Base-by-base conservation (phyloP, 2,888 invertebrate genomes). In the Callimorpha dominula region DNA sequence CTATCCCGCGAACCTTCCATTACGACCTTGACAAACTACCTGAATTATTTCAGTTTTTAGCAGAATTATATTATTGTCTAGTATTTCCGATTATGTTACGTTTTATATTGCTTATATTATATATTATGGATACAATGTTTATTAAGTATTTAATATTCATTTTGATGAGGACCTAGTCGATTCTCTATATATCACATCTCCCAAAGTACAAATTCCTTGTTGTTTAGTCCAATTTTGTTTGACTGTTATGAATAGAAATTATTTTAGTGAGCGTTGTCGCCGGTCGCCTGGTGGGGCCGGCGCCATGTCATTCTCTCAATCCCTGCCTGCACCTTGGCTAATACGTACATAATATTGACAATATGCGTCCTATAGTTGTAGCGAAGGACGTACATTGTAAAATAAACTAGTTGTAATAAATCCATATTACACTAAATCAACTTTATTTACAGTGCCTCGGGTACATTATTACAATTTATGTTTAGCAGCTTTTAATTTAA, bases 191-290 rank as follows among this genome's bases (percentile, higher is more conserved):
- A 95, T 95, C 95, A 96, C 95, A 95, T 94, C 91, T 95, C 95
- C 95, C 96, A 96, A 96, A 96, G 96, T 96, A 96, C 96, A 96
- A 96, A 96, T 96, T 95, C 94, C 96, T 96, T 96, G 96, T 96
- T 96, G 95, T 96, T 96, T 96, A 96, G 96, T 96, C 95, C 95
- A 96, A 96, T 96, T 95, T 95, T 95, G 94, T 95, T 95, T 95
- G 91, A 94, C 92, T 95, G 95, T 95, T 95, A 94, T 92, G 91
- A 93, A 93, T 94, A 92, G 90, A 95, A 95, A 95, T 95, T 95
- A 94, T 93, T 95, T 95, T 95, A 94, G 90, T 86, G 87, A 86
- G 86, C 87, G 88, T 87, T 85, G 77, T 80, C 79, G 84, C 73
- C 76, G 74, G 81, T 69, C 76, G 75, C 81, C 75, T 72, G 83